These are phyloP conservation scores for Drosophila rellima DNA, from an alignment of 2,888 invertebrate species.

Conservation along the genomic window DNA sequence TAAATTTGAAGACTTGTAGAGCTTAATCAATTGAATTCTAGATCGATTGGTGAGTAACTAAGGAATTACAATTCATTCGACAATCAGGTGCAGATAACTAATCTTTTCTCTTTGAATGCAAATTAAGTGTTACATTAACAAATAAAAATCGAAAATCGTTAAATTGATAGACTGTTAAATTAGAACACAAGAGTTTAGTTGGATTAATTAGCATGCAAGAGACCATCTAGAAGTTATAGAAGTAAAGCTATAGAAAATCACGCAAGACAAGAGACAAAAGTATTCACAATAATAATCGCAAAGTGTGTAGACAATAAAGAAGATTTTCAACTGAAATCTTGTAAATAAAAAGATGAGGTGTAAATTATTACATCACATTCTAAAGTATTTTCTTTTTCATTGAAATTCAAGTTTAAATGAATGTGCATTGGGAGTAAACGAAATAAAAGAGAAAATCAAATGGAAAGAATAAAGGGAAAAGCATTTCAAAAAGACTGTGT, in stretches of 20 bases:
- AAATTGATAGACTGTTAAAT: constrained; percentile 22
- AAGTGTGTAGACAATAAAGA: constrained; percentile 35
- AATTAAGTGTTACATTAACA: constrained; percentile 41
- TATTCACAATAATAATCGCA: constrained; percentile 33
- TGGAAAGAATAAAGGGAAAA: constrained; percentile 22
- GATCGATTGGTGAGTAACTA: constrained; percentile 60
- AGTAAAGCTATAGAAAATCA: constrained; percentile 70
- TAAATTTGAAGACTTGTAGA: constrained; percentile 12
- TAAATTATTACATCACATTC: constrained; percentile 10
- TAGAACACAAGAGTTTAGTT: constrained; percentile 28
- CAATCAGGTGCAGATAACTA: constrained; percentile 73
- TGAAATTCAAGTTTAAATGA: not conserved
- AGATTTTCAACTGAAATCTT: constrained; percentile 2
- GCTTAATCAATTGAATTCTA: constrained; percentile 32
- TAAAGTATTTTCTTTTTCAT: not conserved
- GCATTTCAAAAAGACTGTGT: constrained; percentile 49
- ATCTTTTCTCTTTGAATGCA: constrained; percentile 52
- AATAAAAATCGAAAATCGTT: constrained; percentile 9
- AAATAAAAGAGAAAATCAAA: not conserved
- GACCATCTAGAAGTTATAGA: constrained; percentile 70
- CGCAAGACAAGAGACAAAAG: constrained; percentile 68
- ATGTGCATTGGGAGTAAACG: not conserved
- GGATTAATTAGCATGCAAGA: constrained; percentile 64
- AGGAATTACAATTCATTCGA: constrained; percentile 66
- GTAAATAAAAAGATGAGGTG: constrained; percentile 1